phyloP scores from a whole-genome alignment of 1,140 invertebrate species.

The Drosophila suzukii region DNA sequence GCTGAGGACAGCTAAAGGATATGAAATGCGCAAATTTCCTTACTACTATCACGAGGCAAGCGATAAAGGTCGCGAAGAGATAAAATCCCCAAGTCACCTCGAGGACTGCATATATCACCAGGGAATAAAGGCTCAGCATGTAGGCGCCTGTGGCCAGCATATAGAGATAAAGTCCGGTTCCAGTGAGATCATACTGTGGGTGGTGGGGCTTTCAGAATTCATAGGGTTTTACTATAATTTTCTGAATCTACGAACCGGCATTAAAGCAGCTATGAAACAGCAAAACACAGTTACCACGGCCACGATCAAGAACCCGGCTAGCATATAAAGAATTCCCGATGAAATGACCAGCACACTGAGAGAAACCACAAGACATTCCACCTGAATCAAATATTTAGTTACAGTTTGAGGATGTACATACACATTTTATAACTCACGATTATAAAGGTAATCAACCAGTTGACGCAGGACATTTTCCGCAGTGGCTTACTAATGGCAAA shows the following conservation, averaged over 20 bases:
- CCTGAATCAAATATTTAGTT: constrained; percentile 4
- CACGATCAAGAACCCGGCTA: constrained; percentile 18
- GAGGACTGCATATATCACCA: constrained; percentile 21
- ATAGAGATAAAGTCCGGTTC: constrained; percentile 17
- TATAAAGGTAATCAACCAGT: constrained; percentile 11
- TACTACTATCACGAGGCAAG: constrained; percentile 47
- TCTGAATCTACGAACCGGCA: constrained; percentile 33
- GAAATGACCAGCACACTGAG: constrained; percentile 8
- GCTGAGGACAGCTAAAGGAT: not conserved
- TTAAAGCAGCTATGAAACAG: not conserved
- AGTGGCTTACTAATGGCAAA: constrained; percentile 20
- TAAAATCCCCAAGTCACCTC: constrained; percentile 17
- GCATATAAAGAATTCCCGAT: not conserved
- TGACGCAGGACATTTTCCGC: constrained; percentile 7
- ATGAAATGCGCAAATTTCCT: constrained; percentile 11
- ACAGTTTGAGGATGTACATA: not conserved
- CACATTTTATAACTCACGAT: constrained; percentile 30
- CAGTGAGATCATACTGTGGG: constrained; percentile 50
- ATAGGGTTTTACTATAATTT: no score
- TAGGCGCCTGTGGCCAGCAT: constrained; percentile 18
- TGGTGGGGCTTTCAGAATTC: not conserved
- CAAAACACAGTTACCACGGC: constrained; percentile 19
- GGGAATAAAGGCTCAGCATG: constrained; percentile 39
- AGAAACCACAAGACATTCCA: constrained; percentile 33
- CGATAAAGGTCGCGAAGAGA: constrained; percentile 27